Evolutionary conservation across 2,113 vertebrate genomes (phyloP).

Genomic region (Climacteris rufus): DNA sequence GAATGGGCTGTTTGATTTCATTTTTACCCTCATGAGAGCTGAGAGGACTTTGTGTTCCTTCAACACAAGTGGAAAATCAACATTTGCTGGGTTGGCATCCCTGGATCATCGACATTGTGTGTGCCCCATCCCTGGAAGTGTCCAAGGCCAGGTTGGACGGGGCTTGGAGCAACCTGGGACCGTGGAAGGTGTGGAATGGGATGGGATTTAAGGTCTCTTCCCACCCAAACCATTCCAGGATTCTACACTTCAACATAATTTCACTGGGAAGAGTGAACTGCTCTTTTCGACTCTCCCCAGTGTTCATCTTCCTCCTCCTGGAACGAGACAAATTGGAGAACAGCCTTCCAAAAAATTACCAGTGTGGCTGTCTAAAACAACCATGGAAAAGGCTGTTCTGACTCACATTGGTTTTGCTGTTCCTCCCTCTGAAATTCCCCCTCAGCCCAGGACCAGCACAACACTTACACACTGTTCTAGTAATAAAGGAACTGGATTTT

Average conservation of each 20-base stretch:
- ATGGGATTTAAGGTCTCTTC: rapidly evolving
- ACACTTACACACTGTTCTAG: not conserved
- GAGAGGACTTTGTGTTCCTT: not conserved
- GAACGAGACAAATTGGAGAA: not conserved
- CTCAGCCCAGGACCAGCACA: not conserved
- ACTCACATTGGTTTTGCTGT: not conserved
- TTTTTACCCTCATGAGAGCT: not conserved
- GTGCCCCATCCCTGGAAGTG: not conserved
- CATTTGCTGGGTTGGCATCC: not conserved
- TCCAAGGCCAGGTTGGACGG: not conserved
- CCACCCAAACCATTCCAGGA: not conserved
- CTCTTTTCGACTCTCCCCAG: not conserved
- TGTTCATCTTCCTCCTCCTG: not conserved
- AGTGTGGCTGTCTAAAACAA: not conserved
- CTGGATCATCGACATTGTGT: not conserved
- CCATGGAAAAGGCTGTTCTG: not conserved
- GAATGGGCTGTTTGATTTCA: not conserved
- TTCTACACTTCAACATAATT: not conserved
- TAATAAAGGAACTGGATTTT: not conserved
- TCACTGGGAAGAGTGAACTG: not conserved
- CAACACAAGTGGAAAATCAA: not conserved
- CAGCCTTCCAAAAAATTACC: not conserved
- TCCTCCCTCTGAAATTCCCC: not conserved
- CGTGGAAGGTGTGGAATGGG: not conserved
- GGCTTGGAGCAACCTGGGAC: not conserved